Base-by-base conservation (phyloP, 2,797 vertebrate genomes). In the Etheostoma nigrum region DNA sequence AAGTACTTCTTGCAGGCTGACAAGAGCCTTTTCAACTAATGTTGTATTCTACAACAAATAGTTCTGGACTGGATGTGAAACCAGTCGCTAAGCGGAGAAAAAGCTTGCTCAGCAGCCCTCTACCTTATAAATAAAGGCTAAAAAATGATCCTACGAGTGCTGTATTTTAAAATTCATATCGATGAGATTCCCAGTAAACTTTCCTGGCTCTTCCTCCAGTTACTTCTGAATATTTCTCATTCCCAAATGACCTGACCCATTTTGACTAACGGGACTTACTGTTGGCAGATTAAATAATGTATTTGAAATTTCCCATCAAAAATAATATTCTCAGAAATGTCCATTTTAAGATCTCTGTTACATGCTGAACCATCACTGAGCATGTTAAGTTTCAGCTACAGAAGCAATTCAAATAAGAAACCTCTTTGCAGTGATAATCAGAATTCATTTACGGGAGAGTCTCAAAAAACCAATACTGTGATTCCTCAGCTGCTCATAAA, bases 221-320 rank as follows among this genome's bases (percentile, higher is more conserved):
- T 79, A 53, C 49, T 53, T 25, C 21, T 57, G 1, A 61, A 57
- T 51, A 21, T 72, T 53, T 54, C 12, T 62, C 30, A 36, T 25
- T 81, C 79, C 79, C 79, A 52, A 23, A 55, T 60, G 73, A 67
- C 61, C 33, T 33, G 79, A 66, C 74, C 76, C 53, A 79, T 65
- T 83, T 86, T 52, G 45, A 69, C 19, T 47, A 1, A 19, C 27
- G 57, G 30, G 61, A 45, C 44, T 36, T 10, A 4, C 30, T 16
- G 7, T 27, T 42, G 19, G 44, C 44, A 66, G 19, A 65, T 67
- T 6, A 58, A 68, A 63, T 65, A 14, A 53, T 42, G 16, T 19
- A 59, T 79, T 45, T 61, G 16, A 60, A 54, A 19, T 27, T 0
- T 13, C 18, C 52, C 15, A 12, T 70, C 14, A 16, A 15, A 61